Evolutionary conservation across 2,797 vertebrate genomes (phyloP), one percentile per base, ranked within the genome.

Genomic region (Manis javanica): DNA sequence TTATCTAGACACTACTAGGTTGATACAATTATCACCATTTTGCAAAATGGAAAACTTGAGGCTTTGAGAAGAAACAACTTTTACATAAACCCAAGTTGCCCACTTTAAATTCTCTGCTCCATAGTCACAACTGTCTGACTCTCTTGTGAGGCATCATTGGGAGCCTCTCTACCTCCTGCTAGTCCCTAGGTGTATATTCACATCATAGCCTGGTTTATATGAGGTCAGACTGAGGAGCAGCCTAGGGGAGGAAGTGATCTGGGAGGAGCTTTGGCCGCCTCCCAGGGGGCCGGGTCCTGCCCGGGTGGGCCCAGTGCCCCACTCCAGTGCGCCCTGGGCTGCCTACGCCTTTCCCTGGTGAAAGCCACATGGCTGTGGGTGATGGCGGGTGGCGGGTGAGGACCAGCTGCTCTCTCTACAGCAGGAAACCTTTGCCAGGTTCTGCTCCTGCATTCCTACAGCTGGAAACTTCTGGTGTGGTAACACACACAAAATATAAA

Each of bases 251-350:
- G 81, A 68, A 37, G 69, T 57, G 23, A 23, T 0, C 7, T 0
- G 64, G 87, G 21, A 63, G 24, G 69, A 23, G 5, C 29, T 7
- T 23, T 9, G 8, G 31, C 57, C 29, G 2, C 39, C 57, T 64
- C 87, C 66, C 31, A 1, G 15, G 18, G 53, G 79, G 18, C 53
- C n/a, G 49, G 29, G 61, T 7, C 63, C 91, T 24, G 0, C 24
- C 26, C 61, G 0, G 34, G 7, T 49, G 49, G 78, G 37, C 1
- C 0, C 39, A 0, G 7, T 1, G 3, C 6, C 18, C 23, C 34
- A 42, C 14, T 15, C 34, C 7, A 34, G 69, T 16, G 24, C 21
- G 71, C 51, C 10, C 0, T 18, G 11, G 78, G 24, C 39, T 11
- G 19, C 68, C 5, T 42, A 29, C 31, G 2, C 2, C 37, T 81